Evolutionary conservation across 2,888 invertebrate genomes (phyloP).

Genomic region (Drosophila ustulata): DNA sequence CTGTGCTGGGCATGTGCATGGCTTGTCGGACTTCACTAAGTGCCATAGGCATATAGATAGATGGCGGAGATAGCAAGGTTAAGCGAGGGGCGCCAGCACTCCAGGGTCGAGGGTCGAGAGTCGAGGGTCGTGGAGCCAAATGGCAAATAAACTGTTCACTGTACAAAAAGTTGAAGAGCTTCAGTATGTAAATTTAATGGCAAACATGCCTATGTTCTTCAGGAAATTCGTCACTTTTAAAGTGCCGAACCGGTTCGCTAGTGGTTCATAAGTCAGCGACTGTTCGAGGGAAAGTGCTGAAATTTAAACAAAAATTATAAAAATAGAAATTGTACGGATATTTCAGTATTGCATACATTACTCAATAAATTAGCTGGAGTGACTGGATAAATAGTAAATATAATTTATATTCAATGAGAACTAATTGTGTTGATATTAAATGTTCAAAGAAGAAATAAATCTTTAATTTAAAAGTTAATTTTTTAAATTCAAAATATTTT

Average conservation of each 20-base stretch:
- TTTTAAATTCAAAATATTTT: too few species aligned
- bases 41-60: conserved; percentile 65
- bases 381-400: too few species aligned
- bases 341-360: too few species aligned
- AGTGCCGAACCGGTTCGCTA: background rate
- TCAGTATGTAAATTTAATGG: conserved; percentile 19
- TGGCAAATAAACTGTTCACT: conserved; percentile 11
- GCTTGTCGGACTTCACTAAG: conserved; percentile 66
- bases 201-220: conserved; percentile 5
- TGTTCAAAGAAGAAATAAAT: too few species aligned
- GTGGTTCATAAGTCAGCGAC: too few species aligned
- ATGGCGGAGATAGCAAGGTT: conserved; percentile 68
- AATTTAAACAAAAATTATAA: too few species aligned
- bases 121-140: background rate
- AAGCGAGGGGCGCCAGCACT: conserved; percentile 8
- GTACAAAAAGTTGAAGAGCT: background rate
- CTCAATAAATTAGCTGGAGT: too few species aligned
- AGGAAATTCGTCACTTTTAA: conserved; percentile 11
- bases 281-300: too few species aligned
- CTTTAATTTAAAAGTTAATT: too few species aligned
- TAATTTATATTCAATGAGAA: too few species aligned
- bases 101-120: background rate
- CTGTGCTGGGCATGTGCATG: conserved; percentile 47
- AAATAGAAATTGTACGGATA: too few species aligned
- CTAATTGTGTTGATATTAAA: too few species aligned